Evolutionary conservation across 2,113 vertebrate species (phyloP).

Genomic region (Dasyurus viverrinus): DNA sequence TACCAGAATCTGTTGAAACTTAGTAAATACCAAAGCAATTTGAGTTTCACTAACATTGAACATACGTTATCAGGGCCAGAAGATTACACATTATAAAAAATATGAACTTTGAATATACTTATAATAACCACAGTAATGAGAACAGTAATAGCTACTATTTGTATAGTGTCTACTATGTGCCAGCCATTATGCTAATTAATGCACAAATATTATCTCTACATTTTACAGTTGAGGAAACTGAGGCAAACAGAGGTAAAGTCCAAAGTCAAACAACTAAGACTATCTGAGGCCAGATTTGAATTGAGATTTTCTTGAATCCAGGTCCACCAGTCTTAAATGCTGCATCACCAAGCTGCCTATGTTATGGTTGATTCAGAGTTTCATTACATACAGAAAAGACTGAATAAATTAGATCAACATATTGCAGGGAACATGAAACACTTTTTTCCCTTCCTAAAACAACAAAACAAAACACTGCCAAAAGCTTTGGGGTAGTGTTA

Average conservation of each 20-base stretch:
- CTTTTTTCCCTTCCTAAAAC: conserved; percentile 44
- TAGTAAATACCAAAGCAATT: not conserved
- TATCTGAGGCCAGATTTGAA: not conserved
- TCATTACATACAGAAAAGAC: not conserved
- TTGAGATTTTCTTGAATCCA: not conserved
- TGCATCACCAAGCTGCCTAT: not conserved
- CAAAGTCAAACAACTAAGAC: not conserved
- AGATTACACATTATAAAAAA: not conserved
- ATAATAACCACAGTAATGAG: not conserved
- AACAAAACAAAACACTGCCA: conserved; percentile 7
- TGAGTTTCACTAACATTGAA: conserved; percentile 1
- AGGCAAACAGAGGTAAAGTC: not conserved
- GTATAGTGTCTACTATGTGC: not conserved
- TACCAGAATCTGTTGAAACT: conserved; percentile 48
- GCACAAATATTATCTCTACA: not conserved
- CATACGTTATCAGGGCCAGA: not conserved
- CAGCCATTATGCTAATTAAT: not conserved
- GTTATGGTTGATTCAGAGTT: not conserved
- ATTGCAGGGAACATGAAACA: conserved; percentile 31
- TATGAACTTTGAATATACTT: not conserved
- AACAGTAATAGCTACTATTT: not conserved
- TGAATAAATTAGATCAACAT: conserved; percentile 21
- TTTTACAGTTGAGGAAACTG: not conserved
- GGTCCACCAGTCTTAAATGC: not conserved
- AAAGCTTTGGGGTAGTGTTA: conserved; percentile 53